Conservation (phyloP, 2,888 invertebrate species). For the Aphidoletes aphidimyza region DNA sequence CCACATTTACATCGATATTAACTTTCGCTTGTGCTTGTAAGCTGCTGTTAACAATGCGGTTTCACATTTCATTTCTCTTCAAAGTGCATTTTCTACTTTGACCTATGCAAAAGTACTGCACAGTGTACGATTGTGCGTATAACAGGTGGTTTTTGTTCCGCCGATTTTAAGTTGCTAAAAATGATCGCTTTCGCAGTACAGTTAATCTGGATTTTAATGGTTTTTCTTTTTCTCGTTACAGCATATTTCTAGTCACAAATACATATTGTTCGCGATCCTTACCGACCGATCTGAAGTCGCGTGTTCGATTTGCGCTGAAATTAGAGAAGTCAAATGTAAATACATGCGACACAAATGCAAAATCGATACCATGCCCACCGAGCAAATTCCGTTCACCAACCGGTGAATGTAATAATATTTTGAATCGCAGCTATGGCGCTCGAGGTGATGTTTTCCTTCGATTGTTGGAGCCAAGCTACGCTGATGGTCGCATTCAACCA, state of each 20-base stretch:
- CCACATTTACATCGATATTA: background rate
- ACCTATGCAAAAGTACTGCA: background rate
- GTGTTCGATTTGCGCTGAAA: slow-evolving; percentile 56
- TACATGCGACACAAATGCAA: slow-evolving; percentile 55
- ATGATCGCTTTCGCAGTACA: background rate
- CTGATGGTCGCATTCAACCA: slow-evolving; percentile 70
- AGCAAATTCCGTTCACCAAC: slow-evolving; percentile 84
- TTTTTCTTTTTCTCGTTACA: background rate
- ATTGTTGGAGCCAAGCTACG: slow-evolving; percentile 77
- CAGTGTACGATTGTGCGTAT: background rate
- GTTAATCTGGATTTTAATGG: background rate
- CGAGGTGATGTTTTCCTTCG: slow-evolving; percentile 82
- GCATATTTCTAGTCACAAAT: slow-evolving; percentile 54
- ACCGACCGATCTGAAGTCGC: slow-evolving; percentile 57
- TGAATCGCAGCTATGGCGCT: slow-evolving; percentile 85
- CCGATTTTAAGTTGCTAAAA: background rate
- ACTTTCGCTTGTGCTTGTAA: slow-evolving; percentile 1
- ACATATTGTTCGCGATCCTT: slow-evolving; percentile 55
- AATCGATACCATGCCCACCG: slow-evolving; percentile 75
- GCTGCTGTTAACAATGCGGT: too few species aligned
- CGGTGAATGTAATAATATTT: slow-evolving; percentile 89
- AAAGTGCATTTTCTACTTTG: too few species aligned
- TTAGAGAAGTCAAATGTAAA: slow-evolving; percentile 56
- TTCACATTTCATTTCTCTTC: too few species aligned
- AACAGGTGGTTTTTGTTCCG: background rate